Conservation (phyloP, 2,888 invertebrate genomes). For the Geophilus truncorum region DNA sequence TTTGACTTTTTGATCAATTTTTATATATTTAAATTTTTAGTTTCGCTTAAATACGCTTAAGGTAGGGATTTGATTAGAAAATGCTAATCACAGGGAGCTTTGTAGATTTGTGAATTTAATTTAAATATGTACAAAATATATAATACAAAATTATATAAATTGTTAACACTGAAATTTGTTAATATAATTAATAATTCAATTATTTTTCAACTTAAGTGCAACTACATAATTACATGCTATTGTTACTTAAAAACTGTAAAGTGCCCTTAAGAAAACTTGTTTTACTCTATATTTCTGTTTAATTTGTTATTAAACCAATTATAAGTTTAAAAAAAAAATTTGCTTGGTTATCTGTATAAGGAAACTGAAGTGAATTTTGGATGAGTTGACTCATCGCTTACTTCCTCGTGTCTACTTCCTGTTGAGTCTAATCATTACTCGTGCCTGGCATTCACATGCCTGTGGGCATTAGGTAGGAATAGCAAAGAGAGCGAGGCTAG, state of each 20-base stretch:
- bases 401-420: background rate
- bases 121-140: too few relatives aligned
- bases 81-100: too few relatives aligned
- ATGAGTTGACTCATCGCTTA: background rate
- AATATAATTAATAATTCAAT: background rate
- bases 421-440: background rate
- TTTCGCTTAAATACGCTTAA: too few relatives aligned
- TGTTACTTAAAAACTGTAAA: background rate
- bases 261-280: background rate
- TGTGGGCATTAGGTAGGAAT: background rate
- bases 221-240: background rate
- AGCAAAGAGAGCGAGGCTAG: conserved; percentile 27
- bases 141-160: too few relatives aligned
- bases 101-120: too few relatives aligned
- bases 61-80: too few relatives aligned
- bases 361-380: too few relatives aligned
- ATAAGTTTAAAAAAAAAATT: background rate
- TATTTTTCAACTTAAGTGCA: background rate
- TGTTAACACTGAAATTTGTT: background rate
- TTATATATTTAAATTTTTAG: too few relatives aligned
- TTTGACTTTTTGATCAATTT: background rate
- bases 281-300: background rate
- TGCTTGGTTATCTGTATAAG: background rate
- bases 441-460: background rate
- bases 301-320: background rate